Conservation (phyloP, 1,140 invertebrate species). For the Macrosteles quadrilineatus region DNA sequence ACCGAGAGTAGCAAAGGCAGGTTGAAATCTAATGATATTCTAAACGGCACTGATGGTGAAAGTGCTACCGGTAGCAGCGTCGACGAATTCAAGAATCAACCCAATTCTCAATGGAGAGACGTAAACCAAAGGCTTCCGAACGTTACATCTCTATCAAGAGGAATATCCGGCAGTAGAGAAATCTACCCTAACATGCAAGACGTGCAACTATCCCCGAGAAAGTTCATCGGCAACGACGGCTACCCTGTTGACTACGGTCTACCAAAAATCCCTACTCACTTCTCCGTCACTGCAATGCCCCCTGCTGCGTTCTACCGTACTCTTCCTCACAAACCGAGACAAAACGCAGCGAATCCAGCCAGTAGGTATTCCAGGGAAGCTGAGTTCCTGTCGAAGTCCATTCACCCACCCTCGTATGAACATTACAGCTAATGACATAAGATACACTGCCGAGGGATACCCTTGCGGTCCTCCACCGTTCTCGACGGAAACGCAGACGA, state of each 20-base stretch:
- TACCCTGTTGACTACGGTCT: conserved; percentile 79
- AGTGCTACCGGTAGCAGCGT: background rate
- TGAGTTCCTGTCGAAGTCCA: conserved; percentile 61
- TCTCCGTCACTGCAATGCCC: conserved; percentile 47
- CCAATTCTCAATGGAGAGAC: conserved; percentile 45
- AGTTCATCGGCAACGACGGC: conserved; percentile 70
- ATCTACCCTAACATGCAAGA: conserved; percentile 50
- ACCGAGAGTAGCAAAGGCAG: conserved; percentile 65
- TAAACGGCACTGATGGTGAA: background rate
- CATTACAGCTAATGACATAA: conserved; percentile 61
- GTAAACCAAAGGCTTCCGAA: conserved; percentile 43
- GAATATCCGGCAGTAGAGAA: conserved; percentile 35
- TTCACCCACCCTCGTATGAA: conserved; percentile 52
- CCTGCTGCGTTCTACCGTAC: conserved; percentile 64
- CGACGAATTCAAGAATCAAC: conserved; percentile 10
- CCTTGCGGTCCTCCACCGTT: conserved; percentile 55
- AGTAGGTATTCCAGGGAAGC: conserved; percentile 61
- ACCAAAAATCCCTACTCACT: conserved; percentile 62
- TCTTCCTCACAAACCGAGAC: conserved; percentile 64
- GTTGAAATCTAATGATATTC: conserved; percentile 50
- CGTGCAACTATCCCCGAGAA: conserved; percentile 66
- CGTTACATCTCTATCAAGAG: conserved; percentile 45
- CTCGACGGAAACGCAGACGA: conserved; percentile 36
- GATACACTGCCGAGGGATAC: conserved; percentile 78
- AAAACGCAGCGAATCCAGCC: conserved; percentile 60